A percentile compares a stretch with the other conserved stretches of the same genome.
phyloP scores from a whole-genome alignment of 2,113 vertebrate species.

The Myotis davidii region DNA sequence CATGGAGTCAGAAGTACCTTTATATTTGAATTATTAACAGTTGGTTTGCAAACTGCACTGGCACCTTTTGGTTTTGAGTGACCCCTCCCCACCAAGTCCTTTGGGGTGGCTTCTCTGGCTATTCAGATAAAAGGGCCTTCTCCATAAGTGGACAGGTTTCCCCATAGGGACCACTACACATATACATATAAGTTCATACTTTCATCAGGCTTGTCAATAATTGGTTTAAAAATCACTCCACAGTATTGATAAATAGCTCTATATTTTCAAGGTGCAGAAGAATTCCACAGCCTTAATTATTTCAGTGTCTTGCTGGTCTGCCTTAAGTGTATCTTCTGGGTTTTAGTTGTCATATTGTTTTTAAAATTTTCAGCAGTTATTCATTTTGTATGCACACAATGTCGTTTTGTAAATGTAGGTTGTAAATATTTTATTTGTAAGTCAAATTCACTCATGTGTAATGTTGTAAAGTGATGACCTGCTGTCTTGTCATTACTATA shows the following conservation, averaged over 20 bases:
- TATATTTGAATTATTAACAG: slow-evolving; percentile 50
- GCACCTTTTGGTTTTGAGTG: slow-evolving; percentile 67
- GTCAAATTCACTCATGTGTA: slow-evolving; percentile 83
- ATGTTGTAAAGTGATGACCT: slow-evolving; percentile 85
- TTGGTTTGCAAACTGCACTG: slow-evolving; percentile 47
- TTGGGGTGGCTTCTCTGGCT: slow-evolving; percentile 61
- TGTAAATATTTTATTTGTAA: slow-evolving; percentile 89
- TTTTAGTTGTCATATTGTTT: slow-evolving; percentile 74
- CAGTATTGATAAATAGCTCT: slow-evolving; percentile 84
- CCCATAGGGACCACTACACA: slow-evolving; percentile 78
- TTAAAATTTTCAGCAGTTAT: slow-evolving; percentile 77
- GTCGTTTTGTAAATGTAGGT: slow-evolving; percentile 87
- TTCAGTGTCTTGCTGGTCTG: slow-evolving; percentile 88
- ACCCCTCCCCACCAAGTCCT: slow-evolving; percentile 25
- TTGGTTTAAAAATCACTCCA: slow-evolving; percentile 76
- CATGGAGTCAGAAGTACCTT: slow-evolving; percentile 25
- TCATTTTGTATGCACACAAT: slow-evolving; percentile 86
- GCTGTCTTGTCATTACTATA: slow-evolving; percentile 83
- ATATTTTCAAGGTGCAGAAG: slow-evolving; percentile 88
- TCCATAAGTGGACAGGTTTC: slow-evolving; percentile 77
- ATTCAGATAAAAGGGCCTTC: slow-evolving; percentile 70
- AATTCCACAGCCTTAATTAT: slow-evolving; percentile 90
- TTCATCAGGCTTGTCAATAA: slow-evolving; percentile 75
- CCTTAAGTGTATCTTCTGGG: slow-evolving; percentile 87
- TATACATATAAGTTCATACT: slow-evolving; percentile 75